phyloP scores from a whole-genome alignment of 1,140 invertebrate genomes.

The Euborellia annulipes region DNA sequence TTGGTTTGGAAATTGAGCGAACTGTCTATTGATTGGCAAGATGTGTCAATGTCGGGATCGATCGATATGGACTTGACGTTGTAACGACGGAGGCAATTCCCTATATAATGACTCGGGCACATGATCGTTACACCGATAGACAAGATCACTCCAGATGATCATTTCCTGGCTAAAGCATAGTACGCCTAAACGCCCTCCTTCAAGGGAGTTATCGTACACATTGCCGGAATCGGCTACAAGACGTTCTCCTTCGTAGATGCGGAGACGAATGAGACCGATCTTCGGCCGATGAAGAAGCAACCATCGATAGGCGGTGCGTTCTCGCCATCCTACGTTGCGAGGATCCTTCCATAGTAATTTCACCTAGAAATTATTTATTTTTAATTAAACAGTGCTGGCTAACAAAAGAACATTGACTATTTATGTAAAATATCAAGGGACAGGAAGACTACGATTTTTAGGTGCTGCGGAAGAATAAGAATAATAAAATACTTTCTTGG shows the following conservation, averaged over 20 bases:
- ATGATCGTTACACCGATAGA: conserved; percentile 84
- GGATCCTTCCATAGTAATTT: conserved; percentile 89
- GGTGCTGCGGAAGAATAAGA: too few relatives aligned
- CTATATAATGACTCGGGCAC: conserved; percentile 63
- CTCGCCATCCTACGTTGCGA: conserved; percentile 80
- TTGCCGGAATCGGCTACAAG: conserved; percentile 86
- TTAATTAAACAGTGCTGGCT: too few relatives aligned
- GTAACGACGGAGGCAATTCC: conserved; percentile 52
- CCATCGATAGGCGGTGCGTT: conserved; percentile 86
- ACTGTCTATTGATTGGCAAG: too few relatives aligned
- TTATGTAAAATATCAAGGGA: too few relatives aligned
- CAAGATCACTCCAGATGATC: conserved; percentile 94
- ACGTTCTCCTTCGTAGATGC: conserved; percentile 71
- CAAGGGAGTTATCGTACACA: conserved; percentile 72
- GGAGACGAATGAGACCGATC: conserved; percentile 80
- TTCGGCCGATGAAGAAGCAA: conserved; percentile 75
- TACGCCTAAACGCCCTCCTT: conserved; percentile 81
- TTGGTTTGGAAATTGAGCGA: too few relatives aligned
- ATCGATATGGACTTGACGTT: conserved; percentile 50
- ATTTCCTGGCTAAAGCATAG: conserved; percentile 95
- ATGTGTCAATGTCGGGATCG: too few relatives aligned
- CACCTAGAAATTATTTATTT: too few relatives aligned
- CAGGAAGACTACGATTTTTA: too few relatives aligned
- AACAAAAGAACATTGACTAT: too few relatives aligned
- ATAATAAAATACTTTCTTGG: too few relatives aligned